Conservation (phyloP, 2,797 vertebrate species). For the Okamejei kenojei region DNA sequence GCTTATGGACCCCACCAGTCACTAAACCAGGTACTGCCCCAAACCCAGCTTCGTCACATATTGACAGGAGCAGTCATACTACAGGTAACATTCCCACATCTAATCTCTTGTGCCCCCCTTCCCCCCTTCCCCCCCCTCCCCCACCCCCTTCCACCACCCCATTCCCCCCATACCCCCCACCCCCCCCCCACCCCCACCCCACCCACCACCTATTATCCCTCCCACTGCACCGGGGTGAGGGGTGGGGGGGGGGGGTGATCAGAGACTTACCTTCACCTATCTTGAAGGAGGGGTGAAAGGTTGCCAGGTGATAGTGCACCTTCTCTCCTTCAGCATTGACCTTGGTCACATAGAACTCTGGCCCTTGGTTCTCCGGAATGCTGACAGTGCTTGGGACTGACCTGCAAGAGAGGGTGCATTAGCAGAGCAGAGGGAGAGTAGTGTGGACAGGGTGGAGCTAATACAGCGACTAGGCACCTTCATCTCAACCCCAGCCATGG, state of each 20-base stretch:
- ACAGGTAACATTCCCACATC: no score
- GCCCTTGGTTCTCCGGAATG: slow-evolving; percentile 29
- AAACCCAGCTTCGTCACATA: no score
- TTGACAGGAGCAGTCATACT: no score
- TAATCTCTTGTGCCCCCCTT: no score
- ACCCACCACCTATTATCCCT: background rate
- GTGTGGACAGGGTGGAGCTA: background rate
- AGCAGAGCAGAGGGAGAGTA: background rate
- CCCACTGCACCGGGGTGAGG: background rate
- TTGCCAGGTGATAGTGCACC: slow-evolving; percentile 51
- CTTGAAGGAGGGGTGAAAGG: slow-evolving; percentile 46
- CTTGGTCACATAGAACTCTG: slow-evolving; percentile 41
- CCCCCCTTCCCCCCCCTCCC: no score
- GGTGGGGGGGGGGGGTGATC: fast-evolving
- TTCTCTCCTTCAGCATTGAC: slow-evolving; percentile 49
- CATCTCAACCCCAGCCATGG: no score
- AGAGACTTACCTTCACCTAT: slow-evolving; percentile 48
- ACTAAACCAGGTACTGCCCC: no score
- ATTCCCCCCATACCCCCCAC: background rate
- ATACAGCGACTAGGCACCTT: background rate
- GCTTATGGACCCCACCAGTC: no score
- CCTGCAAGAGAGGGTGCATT: slow-evolving; percentile 41
- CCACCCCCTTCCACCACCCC: background rate
- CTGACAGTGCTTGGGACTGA: background rate
- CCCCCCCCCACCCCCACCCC: background rate